A percentile compares a stretch with the other conserved stretches of the same genome.
phyloP scores from a whole-genome alignment of 2,113 vertebrate genomes.

The Lampris megalopsis region DNA sequence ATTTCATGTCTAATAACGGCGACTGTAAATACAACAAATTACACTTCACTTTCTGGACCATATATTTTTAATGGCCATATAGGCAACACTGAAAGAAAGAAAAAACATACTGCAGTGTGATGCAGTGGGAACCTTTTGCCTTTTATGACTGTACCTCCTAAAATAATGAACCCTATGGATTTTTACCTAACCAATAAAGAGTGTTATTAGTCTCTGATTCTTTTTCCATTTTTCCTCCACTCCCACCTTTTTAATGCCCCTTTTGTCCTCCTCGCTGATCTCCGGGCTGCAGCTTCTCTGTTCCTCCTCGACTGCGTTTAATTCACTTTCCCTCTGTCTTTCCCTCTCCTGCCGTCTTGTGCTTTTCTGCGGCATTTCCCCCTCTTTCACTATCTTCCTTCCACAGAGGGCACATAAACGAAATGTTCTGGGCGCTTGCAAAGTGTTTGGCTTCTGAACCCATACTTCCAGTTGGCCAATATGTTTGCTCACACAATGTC shows the following conservation, averaged over 20 bases:
- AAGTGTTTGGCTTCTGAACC: conserved; percentile 76
- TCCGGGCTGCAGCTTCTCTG: conserved; percentile 30
- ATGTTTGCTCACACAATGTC: conserved; percentile 84
- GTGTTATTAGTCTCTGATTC: conserved; percentile 9
- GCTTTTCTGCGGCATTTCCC: conserved; percentile 79
- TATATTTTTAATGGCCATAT: background rate
- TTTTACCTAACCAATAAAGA: conserved; percentile 26
- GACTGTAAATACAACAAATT: no score
- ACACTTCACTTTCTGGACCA: no score
- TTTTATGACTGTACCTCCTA: background rate
- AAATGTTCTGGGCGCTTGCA: conserved; percentile 75
- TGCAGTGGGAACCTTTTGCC: conserved; percentile 13
- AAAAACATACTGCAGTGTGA: background rate
- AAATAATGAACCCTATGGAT: background rate
- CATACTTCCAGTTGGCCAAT: conserved; percentile 78
- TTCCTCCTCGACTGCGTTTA: conserved; percentile 60
- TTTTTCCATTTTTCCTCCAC: conserved; percentile 40
- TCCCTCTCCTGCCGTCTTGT: conserved; percentile 38
- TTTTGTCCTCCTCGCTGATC: conserved; percentile 70
- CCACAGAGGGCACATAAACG: conserved; percentile 83
- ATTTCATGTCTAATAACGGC: no score
- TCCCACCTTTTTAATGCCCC: conserved; percentile 66
- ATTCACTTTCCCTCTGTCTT: conserved; percentile 52
- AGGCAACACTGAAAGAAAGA: conserved; percentile 11
- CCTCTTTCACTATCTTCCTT: conserved; percentile 82